Evolutionary conservation across 2,113 vertebrate genomes (phyloP).

Genomic region (Pycnonotus jocosus): DNA sequence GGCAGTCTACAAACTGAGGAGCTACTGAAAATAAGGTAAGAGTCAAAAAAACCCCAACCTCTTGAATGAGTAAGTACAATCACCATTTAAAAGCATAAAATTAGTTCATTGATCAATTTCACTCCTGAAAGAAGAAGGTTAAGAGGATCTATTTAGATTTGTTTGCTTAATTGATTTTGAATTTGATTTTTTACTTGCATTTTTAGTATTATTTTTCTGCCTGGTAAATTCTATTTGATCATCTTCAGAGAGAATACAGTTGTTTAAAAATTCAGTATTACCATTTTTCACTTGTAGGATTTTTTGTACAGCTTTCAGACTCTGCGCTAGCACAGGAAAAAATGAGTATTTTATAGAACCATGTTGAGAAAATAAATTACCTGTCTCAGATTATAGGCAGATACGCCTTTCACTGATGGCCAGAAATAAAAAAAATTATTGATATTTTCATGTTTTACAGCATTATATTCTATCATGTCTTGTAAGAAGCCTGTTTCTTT

Average conservation of each 20-base stretch:
- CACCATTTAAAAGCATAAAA: neutral
- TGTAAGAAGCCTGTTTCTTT: neutral
- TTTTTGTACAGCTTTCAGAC: neutral
- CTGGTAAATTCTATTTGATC: neutral
- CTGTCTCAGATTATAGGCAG: neutral
- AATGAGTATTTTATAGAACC: neutral
- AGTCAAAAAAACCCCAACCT: fast-evolving
- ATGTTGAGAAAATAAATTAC: neutral
- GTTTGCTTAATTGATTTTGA: neutral
- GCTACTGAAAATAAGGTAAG: neutral
- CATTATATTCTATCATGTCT: neutral
- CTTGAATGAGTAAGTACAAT: neutral
- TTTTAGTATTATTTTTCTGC: neutral
- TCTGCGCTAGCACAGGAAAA: neutral
- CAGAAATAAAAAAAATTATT: neutral
- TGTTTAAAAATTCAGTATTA: neutral
- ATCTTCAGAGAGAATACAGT: neutral
- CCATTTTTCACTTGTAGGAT: neutral
- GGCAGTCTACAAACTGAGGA: neutral
- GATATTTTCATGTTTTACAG: neutral
- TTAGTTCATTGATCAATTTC: neutral
- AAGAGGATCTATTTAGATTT: neutral
- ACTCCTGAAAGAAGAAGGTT: neutral
- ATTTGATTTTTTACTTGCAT: neutral
- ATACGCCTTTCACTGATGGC: neutral